phyloP scores from a whole-genome alignment of 2,113 vertebrate genomes.

The Scalopus aquaticus region DNA sequence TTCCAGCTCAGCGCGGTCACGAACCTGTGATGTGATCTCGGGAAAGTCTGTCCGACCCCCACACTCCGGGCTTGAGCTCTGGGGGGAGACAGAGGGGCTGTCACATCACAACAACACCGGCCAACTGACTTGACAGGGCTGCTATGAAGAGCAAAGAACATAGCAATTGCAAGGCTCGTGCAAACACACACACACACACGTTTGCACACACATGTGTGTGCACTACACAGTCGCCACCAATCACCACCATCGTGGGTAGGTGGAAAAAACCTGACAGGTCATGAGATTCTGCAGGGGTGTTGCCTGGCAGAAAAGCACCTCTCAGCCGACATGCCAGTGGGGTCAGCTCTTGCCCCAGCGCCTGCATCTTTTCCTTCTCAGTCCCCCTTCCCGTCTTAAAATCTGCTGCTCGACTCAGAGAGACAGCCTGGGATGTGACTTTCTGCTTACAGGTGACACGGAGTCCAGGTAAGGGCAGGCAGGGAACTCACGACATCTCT shows the following conservation, averaged over 20 bases:
- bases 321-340: neutral
- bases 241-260: accelerated
- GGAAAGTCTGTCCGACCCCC: neutral
- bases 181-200: neutral
- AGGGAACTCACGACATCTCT: neutral
- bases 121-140: neutral
- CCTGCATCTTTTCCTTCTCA: too few species aligned
- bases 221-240: neutral
- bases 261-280: neutral
- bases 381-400: neutral
- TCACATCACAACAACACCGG: neutral
- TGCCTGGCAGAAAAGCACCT: neutral
- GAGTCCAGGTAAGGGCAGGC: neutral
- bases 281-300: neutral
- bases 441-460: neutral
- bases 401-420: neutral
- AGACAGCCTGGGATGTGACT: neutral
- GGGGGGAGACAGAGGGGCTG: neutral
- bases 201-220: too few species aligned
- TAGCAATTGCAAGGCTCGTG: too few species aligned
- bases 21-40: neutral
- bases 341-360: neutral
- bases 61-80: neutral
- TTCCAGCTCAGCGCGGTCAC: neutral
- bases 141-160: neutral